phyloP scores from a whole-genome alignment of 92 coral and sea anemone species.

The Porites divaricata region DNA sequence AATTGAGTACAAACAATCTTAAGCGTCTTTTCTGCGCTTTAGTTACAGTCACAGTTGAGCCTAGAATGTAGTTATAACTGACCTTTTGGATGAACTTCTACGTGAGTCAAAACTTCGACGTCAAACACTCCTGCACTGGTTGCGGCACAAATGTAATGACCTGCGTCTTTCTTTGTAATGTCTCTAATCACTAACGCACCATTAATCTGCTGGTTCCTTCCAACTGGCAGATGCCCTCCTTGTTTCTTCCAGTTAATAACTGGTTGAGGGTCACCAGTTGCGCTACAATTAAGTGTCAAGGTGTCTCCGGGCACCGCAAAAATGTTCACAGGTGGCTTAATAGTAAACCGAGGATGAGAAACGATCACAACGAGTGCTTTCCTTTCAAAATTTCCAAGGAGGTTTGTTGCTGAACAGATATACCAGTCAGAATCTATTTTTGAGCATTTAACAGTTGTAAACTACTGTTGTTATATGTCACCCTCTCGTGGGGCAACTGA shows the following conservation, averaged over 20 bases:
- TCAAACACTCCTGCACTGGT: constrained; percentile 11
- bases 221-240: constrained; percentile 13
- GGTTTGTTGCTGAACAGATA: constrained; percentile 36
- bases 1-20: too few species aligned
- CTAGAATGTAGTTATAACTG: too few species aligned
- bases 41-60: too few species aligned
- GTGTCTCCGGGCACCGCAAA: background rate
- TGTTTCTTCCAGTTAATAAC: constrained; percentile 24
- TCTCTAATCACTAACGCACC: background rate
- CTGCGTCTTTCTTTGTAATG: background rate
- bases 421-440: constrained; percentile 36
- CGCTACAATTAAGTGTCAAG: background rate
- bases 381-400: constrained; percentile 9
- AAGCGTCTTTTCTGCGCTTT: too few species aligned
- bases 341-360: too few species aligned
- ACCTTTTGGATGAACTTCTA: background rate
- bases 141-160: constrained; percentile 16
- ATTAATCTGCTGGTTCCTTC: background rate
- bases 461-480: background rate
- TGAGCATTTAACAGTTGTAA: background rate
- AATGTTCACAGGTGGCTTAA: constrained; percentile 5
- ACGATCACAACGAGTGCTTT: background rate
- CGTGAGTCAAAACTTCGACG: background rate
- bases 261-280: background rate
- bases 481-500: constrained; percentile 28